A percentile compares a stretch with the other conserved stretches of the same genome.
Conservation (phyloP, 2,797 vertebrate genomes). For the Natrix natrix region DNA sequence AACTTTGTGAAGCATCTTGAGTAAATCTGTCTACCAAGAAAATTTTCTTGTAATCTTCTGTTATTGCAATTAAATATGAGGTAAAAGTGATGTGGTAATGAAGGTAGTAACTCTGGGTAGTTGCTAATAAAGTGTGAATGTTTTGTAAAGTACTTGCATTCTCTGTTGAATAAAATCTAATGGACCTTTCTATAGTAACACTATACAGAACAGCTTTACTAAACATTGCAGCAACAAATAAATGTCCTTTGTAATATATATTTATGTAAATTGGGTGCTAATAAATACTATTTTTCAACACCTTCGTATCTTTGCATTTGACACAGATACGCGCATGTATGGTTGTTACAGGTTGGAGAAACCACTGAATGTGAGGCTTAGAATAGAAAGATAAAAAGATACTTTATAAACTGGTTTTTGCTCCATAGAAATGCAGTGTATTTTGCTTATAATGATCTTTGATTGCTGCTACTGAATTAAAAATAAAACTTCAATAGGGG, state of each 20-base stretch:
- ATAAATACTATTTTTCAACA: slow-evolving; percentile 75
- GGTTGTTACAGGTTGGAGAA: not conserved
- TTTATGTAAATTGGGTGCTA: slow-evolving; percentile 73
- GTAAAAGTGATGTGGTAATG: slow-evolving; percentile 37
- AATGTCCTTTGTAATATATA: slow-evolving; percentile 71
- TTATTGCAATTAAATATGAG: slow-evolving; percentile 39
- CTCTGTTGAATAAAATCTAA: slow-evolving; percentile 62
- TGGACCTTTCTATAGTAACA: slow-evolving; percentile 62
- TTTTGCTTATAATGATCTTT: not conserved
- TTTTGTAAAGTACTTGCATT: slow-evolving; percentile 51
- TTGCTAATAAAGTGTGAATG: slow-evolving; percentile 52
- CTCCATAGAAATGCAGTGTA: not conserved
- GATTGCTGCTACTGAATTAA: not conserved
- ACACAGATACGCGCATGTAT: not conserved
- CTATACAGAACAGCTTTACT: slow-evolving; percentile 69
- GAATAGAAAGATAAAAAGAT: not conserved
- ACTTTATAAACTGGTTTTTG: not conserved
- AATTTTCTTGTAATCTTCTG: slow-evolving; percentile 49
- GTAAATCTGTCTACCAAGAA: slow-evolving; percentile 41
- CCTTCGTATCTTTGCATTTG: slow-evolving; percentile 28
- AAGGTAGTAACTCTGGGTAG: slow-evolving; percentile 52
- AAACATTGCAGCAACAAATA: slow-evolving; percentile 66
- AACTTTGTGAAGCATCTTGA: slow-evolving; percentile 51
- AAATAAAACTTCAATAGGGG: not conserved
- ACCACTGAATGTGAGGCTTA: not conserved